Percentiles rank a stretch among this genome's conserved stretches.
Conservation (phyloP, 2,797 vertebrate genomes). For the Cuniculus paca region DNA sequence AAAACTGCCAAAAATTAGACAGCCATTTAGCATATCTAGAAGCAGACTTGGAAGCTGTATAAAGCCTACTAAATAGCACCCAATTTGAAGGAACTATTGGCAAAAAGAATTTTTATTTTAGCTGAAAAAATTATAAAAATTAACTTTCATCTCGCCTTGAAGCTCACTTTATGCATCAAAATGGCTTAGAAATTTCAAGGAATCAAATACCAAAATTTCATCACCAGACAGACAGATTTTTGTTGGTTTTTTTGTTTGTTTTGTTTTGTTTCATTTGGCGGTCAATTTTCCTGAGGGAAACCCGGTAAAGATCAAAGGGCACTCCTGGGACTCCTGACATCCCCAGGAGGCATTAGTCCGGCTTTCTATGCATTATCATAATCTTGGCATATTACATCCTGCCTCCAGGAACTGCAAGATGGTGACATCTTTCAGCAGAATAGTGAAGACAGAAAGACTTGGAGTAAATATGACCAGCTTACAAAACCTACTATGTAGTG, state of each 20-base stretch:
- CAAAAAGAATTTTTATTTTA: conserved; percentile 18
- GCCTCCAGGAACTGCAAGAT: too few species aligned
- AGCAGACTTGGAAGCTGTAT: conserved; percentile 8
- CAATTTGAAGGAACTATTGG: conserved; percentile 17
- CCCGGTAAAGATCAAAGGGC: background rate
- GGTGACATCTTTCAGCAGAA: background rate
- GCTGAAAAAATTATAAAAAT: conserved; percentile 27
- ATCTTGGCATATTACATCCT: background rate
- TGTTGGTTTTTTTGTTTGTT: background rate
- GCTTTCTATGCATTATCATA: background rate
- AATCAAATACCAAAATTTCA: background rate
- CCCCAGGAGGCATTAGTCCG: background rate
- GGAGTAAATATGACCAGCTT: background rate
- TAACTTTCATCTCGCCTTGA: conserved; percentile 45
- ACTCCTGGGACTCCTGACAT: background rate
- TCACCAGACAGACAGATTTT: background rate
- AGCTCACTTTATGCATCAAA: background rate
- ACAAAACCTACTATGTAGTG: background rate
- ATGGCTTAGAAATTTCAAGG: background rate
- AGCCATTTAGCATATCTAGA: background rate
- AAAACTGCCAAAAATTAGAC: conserved; percentile 22
- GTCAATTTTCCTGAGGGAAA: background rate
- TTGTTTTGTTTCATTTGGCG: background rate
- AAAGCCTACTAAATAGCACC: background rate
- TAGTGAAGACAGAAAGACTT: background rate